These are phyloP conservation scores for Mycalesis mineus DNA, from an alignment of 2,888 invertebrate genomes.

Conservation along the genomic window DNA sequence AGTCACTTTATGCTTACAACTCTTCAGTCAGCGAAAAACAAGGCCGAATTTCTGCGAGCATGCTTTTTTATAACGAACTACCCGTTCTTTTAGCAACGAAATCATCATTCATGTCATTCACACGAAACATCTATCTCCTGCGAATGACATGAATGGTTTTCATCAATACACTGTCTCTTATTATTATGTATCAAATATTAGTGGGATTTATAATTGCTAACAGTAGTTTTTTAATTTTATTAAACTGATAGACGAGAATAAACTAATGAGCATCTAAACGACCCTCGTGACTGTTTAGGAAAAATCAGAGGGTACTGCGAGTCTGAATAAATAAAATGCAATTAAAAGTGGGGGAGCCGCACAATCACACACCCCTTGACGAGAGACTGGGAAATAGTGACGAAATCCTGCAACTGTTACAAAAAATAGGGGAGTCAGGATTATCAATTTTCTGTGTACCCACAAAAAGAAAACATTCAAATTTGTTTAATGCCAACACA, in stretches of 20 bases:
- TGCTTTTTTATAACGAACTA: too few species aligned
- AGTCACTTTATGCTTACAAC: too few species aligned
- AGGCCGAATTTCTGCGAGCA: too few species aligned
- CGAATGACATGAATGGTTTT: too few species aligned
- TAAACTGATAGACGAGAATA: slow-evolving; percentile 34
- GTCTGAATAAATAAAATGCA: slow-evolving; percentile 74
- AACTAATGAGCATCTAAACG: slow-evolving; percentile 51
- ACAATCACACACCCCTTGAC: slow-evolving; percentile 42
- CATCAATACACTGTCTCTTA: too few species aligned
- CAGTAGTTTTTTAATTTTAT: slow-evolving; percentile 41
- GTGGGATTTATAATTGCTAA: neutral
- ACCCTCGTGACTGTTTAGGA: slow-evolving; percentile 41
- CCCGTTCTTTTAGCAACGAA: too few species aligned
- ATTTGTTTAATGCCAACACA: neutral
- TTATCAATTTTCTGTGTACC: slow-evolving; percentile 29
- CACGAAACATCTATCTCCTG: too few species aligned
- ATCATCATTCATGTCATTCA: too few species aligned
- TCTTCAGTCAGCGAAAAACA: too few species aligned
- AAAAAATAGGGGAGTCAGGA: slow-evolving; percentile 39
- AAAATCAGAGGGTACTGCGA: slow-evolving; percentile 49
- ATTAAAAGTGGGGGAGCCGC: slow-evolving; percentile 59
- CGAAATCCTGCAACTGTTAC: slow-evolving; percentile 42
- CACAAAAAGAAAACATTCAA: neutral
- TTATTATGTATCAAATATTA: too few species aligned
- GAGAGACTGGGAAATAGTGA: slow-evolving; percentile 45